A percentile compares a stretch with the other conserved stretches of the same genome.
Conservation (phyloP, 2,797 vertebrate genomes). For the Acipenser transmontanus region DNA sequence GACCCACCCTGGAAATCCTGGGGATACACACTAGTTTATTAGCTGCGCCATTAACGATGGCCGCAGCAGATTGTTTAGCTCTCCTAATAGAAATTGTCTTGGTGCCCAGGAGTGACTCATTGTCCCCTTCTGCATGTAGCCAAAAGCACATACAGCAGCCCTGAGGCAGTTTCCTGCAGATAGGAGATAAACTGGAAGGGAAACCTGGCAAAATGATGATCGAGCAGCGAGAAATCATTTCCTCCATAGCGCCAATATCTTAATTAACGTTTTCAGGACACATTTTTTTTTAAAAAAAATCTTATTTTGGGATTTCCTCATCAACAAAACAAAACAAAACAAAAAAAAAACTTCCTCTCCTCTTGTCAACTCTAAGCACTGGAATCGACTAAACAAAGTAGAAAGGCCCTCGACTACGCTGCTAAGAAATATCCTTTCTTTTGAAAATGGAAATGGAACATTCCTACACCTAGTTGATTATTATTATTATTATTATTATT, state of each 20-base stretch:
- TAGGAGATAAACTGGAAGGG: slow-evolving; percentile 59
- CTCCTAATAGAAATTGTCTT: slow-evolving; percentile 40
- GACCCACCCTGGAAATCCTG: slow-evolving; percentile 45
- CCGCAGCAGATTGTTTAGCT: slow-evolving; percentile 23
- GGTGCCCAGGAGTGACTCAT: slow-evolving; percentile 60
- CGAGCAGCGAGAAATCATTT: slow-evolving; percentile 46
- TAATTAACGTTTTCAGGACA: slow-evolving; percentile 2
- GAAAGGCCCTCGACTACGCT: too few species aligned
- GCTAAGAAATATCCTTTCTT: too few species aligned
- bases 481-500: too few species aligned
- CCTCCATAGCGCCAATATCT: slow-evolving; percentile 40
- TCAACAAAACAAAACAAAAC: slow-evolving; percentile 52
- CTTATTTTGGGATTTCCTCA: slow-evolving; percentile 69
- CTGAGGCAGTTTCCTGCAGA: slow-evolving; percentile 78
- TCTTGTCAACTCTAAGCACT: slow-evolving; percentile 39
- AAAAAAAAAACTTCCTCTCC: slow-evolving; percentile 57
- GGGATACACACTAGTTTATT: slow-evolving; percentile 27
- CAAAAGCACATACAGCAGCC: slow-evolving; percentile 52
- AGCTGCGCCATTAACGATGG: slow-evolving; percentile 23
- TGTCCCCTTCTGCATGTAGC: slow-evolving; percentile 47
- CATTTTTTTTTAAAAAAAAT: slow-evolving; percentile 9
- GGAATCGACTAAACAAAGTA: too few species aligned
- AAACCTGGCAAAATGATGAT: slow-evolving; percentile 47
- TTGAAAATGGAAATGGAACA: too few species aligned
- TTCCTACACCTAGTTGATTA: too few species aligned